A percentile compares a stretch with the other conserved stretches of the same genome.
Evolutionary conservation across 2,888 invertebrate species (phyloP).

Genomic region (Ophion slaviceki): DNA sequence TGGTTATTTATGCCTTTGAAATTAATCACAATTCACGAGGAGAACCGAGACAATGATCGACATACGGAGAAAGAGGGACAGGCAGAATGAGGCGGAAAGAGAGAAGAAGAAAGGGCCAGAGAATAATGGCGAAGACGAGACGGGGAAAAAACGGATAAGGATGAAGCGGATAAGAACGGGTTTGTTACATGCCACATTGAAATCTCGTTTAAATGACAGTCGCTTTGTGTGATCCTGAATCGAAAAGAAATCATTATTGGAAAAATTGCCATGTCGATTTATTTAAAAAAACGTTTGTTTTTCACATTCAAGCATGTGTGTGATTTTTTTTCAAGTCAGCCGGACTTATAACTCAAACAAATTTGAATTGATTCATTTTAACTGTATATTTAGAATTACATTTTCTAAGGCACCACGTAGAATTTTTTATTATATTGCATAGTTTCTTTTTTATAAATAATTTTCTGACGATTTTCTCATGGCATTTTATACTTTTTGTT

Average conservation of each 20-base stretch:
- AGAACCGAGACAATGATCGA: constrained; percentile 42
- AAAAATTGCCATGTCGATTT: neutral
- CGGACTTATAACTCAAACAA: too few species aligned
- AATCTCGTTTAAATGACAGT: constrained; percentile 50
- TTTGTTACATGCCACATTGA: constrained; percentile 48
- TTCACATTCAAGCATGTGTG: too few species aligned
- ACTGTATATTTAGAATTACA: too few species aligned
- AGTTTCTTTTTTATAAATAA: too few species aligned
- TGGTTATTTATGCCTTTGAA: constrained; percentile 75
- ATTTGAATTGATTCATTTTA: too few species aligned
- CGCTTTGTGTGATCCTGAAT: constrained; percentile 10
- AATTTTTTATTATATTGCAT: too few species aligned
- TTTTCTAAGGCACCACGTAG: too few species aligned
- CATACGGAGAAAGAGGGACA: constrained; percentile 1
- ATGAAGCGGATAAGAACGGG: constrained; percentile 56
- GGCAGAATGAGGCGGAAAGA: constrained; percentile 24
- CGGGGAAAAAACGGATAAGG: constrained; percentile 21
- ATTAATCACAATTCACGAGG: constrained; percentile 73
- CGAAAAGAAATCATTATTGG: neutral
- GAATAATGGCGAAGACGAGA: constrained; percentile 4
- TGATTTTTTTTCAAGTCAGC: too few species aligned
- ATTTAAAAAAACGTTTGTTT: too few species aligned
- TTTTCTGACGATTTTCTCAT: too few species aligned
- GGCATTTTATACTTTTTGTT: too few species aligned
- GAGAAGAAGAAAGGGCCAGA: neutral